Percentiles rank a stretch among this genome's conserved stretches.
These are phyloP conservation scores for Halcyon senegalensis DNA, from an alignment of 2,113 vertebrate species.

Conservation along the genomic window DNA sequence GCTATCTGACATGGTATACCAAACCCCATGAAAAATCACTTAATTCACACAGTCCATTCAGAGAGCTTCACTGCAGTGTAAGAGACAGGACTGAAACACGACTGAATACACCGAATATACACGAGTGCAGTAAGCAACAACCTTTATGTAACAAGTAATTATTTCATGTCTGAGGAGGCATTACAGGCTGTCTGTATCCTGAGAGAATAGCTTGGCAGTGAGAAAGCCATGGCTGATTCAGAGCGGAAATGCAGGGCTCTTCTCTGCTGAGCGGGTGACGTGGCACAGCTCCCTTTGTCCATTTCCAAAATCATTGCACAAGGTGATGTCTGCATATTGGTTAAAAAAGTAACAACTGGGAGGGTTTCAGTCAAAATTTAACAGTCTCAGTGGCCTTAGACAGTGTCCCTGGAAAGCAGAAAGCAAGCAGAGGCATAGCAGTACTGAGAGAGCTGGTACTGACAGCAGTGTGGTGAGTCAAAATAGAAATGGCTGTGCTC, in stretches of 20 bases:
- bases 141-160: neutral
- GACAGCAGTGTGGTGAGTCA: neutral
- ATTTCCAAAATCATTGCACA: neutral
- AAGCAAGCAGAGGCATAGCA: neutral
- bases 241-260: neutral
- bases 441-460: neutral
- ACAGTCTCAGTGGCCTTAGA: neutral
- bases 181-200: neutral
- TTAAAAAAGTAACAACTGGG: neutral
- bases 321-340: neutral
- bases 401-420: neutral
- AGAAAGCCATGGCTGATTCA: neutral
- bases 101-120: neutral
- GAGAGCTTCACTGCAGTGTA: neutral
- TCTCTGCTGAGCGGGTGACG: rapidly evolving
- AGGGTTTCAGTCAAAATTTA: neutral
- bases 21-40: neutral
- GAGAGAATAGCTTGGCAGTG: neutral
- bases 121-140: neutral
- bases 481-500: neutral
- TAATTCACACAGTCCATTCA: neutral
- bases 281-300: neutral
- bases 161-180: neutral
- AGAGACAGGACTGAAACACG: neutral
- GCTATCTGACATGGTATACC: neutral